These are phyloP conservation scores for Coleophora flavipennella DNA, from an alignment of 2,888 invertebrate genomes.

Conservation along the genomic window DNA sequence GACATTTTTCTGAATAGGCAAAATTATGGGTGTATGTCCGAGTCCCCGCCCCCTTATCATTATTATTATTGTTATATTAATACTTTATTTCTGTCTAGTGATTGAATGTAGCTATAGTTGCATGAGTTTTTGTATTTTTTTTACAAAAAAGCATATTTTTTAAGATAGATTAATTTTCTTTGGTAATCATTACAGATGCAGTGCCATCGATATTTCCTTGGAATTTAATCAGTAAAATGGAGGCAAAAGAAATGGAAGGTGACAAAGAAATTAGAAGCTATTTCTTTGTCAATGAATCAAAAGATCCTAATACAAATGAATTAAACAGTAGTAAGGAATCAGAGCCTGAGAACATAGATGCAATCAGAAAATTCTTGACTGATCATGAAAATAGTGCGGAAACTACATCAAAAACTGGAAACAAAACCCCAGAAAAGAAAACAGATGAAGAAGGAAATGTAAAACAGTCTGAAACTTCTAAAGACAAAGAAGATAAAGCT, in stretches of 20 bases:
- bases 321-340: conserved; percentile 33
- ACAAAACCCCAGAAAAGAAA: conserved; percentile 1
- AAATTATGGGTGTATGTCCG: too few species aligned
- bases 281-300: conserved; percentile 1
- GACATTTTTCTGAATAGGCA: too few species aligned
- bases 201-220: conserved; percentile 82
- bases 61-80: too few species aligned
- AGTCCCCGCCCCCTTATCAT: too few species aligned
- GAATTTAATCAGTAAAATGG: conserved; percentile 24
- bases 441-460: background rate
- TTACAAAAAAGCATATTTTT: too few species aligned
- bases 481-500: conserved; percentile 2
- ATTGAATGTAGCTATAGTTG: too few species aligned
- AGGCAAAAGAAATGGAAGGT: conserved; percentile 23
- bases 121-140: too few species aligned
- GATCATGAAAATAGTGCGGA: conserved; percentile 32
- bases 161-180: too few species aligned
- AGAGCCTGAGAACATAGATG: conserved; percentile 51
- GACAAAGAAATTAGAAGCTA: too few species aligned
- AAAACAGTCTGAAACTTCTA: background rate
- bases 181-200: conserved; percentile 61
- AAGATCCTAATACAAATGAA: conserved; percentile 5
- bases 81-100: too few species aligned
- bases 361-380: conserved; percentile 51
- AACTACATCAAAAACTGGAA: background rate